These are phyloP conservation scores for Microcebus murinus DNA, from an alignment of 2,113 vertebrate species.

Conservation along the genomic window DNA sequence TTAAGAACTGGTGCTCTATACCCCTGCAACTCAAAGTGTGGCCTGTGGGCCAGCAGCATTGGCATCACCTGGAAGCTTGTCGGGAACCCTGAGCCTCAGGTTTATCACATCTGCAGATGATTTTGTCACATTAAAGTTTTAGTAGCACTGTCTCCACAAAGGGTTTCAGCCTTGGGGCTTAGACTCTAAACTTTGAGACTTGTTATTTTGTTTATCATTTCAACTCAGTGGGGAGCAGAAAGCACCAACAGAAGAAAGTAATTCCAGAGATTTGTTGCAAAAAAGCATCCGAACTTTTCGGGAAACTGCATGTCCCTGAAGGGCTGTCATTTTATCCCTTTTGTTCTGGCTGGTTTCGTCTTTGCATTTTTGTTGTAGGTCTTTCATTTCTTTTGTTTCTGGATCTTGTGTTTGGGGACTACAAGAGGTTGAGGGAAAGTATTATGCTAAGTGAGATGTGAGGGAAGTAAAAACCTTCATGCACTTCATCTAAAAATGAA, in stretches of 20 bases:
- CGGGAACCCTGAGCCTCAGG: not conserved
- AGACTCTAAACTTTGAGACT: not conserved
- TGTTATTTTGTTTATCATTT: not conserved
- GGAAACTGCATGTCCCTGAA: not conserved
- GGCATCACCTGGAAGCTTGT: not conserved
- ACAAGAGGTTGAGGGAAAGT: not conserved
- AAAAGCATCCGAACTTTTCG: not conserved
- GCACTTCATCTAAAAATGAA: conserved; percentile 58
- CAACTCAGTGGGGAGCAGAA: not conserved
- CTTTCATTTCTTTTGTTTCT: conserved; percentile 12
- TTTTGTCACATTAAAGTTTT: conserved; percentile 2
- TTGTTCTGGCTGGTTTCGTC: not conserved
- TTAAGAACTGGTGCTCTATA: not conserved
- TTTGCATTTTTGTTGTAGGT: not conserved
- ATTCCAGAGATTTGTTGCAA: not conserved
- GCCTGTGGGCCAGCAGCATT: not conserved
- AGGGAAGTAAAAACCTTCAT: conserved; percentile 35
- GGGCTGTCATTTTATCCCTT: not conserved
- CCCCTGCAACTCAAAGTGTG: not conserved
- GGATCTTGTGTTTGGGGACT: not conserved
- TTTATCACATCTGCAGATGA: not conserved
- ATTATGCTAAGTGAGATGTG: not conserved
- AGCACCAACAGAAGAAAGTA: not conserved
- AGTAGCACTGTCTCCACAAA: not conserved
- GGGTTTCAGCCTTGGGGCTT: not conserved